phyloP scores from a whole-genome alignment of 2,797 vertebrate genomes.

The Alectoris magna region DNA sequence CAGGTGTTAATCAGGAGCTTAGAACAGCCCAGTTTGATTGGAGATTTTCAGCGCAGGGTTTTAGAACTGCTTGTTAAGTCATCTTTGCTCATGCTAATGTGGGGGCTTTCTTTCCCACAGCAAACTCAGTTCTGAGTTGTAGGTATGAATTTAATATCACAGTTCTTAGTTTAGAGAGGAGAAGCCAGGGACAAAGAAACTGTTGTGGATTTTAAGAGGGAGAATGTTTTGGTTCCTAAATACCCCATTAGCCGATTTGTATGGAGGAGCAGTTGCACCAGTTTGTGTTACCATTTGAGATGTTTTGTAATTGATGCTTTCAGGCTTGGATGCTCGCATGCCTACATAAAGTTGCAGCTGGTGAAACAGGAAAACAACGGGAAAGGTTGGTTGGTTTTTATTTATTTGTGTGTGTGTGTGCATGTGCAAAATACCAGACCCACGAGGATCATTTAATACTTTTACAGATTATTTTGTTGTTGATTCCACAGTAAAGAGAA shows the following conservation, averaged over 20 bases:
- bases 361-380: slow-evolving; percentile 85
- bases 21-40: not conserved
- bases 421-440: not conserved
- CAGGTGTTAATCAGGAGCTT: not conserved
- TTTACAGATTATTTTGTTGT: not conserved
- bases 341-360: slow-evolving; percentile 87
- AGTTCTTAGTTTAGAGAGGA: not conserved
- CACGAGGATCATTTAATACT: not conserved
- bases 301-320: slow-evolving; percentile 41
- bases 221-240: not conserved
- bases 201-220: not conserved
- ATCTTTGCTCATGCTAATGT: not conserved
- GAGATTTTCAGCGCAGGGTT: not conserved
- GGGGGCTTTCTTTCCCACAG: not conserved
- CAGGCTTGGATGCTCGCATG: slow-evolving; percentile 83
- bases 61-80: not conserved
- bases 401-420: not conserved
- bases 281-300: not conserved
- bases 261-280: not conserved
- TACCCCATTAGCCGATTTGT: not conserved
- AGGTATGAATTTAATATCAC: not conserved
- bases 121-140: not conserved
- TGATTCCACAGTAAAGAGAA: not conserved
- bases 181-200: not conserved
- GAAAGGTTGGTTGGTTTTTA: slow-evolving; percentile 80